These are phyloP conservation scores for Bos taurus DNA, from an alignment of 2,113 vertebrate species.

Conservation along the genomic window ARS-UCD2.0 NC_037329.1:114509001-114509500, in stretches of 20 bases:
- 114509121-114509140: background rate
- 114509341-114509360: background rate
- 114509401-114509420: accelerated
- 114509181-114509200: background rate
- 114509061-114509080: background rate
- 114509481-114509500: background rate
- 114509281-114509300: background rate
- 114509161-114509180: background rate
- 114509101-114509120: background rate
- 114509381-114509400: background rate
- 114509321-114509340: background rate
- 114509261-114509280: background rate
- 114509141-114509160: background rate
- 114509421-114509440: background rate
- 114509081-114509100: background rate
- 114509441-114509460: background rate
- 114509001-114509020: background rate
- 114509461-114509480: background rate
- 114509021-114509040: background rate
- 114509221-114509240: background rate
- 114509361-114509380: background rate
- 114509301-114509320: background rate
- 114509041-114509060: background rate
- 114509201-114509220: background rate
- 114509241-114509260: too few relatives aligned